Evolutionary conservation across 2,113 vertebrate genomes (phyloP).

Genomic region (Alligator sinensis): DNA sequence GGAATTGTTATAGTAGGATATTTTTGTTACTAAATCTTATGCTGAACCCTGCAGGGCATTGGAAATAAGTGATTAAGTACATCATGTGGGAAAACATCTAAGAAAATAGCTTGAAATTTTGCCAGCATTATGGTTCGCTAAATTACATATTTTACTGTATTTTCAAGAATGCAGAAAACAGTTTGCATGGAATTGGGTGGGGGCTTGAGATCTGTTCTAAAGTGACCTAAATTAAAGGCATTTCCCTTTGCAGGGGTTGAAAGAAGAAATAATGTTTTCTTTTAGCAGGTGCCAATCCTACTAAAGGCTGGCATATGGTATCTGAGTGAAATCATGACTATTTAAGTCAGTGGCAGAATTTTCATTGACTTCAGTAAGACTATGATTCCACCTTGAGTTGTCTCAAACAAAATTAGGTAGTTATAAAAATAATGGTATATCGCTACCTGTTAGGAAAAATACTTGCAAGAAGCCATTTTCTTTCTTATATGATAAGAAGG

Average conservation of each 20-base stretch:
- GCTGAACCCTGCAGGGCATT: neutral
- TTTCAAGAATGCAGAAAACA: neutral
- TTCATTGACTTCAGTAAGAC: neutral
- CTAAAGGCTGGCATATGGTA: neutral
- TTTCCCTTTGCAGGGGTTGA: fast-evolving
- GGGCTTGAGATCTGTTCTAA: neutral
- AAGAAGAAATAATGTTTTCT: neutral
- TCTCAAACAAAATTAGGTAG: neutral
- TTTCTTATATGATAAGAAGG: neutral
- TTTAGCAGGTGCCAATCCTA: neutral
- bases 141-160: neutral
- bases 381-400: neutral
- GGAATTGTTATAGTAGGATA: neutral
- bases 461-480: neutral
- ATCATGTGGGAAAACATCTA: neutral
- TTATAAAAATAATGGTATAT: neutral
- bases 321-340: fast-evolving
- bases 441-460: neutral
- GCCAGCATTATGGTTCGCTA: neutral
- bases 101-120: neutral
- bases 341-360: neutral
- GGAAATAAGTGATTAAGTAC: fast-evolving
- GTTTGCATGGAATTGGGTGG: neutral
- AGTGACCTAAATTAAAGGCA: neutral
- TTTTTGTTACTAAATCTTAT: slow-evolving; percentile 12